Evolutionary conservation across 2,797 vertebrate genomes (phyloP), one percentile per base, ranked within the genome.

Genomic region (Gallinago nigripennis): DNA sequence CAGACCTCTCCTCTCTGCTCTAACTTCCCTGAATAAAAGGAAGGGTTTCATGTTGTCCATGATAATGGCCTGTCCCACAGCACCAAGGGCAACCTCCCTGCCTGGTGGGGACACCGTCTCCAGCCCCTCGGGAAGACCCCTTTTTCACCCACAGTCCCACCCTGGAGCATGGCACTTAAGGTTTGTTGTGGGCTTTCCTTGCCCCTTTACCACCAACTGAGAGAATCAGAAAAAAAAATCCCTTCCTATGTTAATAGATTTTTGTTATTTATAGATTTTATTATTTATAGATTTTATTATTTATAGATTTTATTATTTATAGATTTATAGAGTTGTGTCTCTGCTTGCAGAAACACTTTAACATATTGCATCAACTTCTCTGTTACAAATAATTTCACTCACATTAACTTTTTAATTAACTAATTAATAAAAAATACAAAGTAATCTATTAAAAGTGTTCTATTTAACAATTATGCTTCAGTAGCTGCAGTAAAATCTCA

Each of bases 1-100:
- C n/a, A 33, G 45, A 21, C 24, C 19, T 69, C 31, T 43, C 16
- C 61, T 63, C 28, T 58, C 3, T 30, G 21, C 57, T 43, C 12
- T 43, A 64, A 17, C 16, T 70, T 35, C 33, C 14, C 46, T 23
- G n/a, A 17, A 16, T 39, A 30, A 46, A 33, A 51, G 16, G n/a
- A 58, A 24, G 7, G 57, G n/a, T 51, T 57, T 77, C 16, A 7
- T 2, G 4, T 17, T 14, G 35, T 10, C 50, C n/a, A 11, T 20
- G 7, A 7, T 6, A 31, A 78, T 2, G 0, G 2, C 3, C 35
- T 15, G 16, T 27, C 37, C 37, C 57, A 25, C 27, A 0, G 11
- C 13, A 13, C n/a, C 43, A 35, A 20, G 64, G n/a, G 14, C 43
- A 58, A 9, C 12, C 43, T 27, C 35, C 33, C 54, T 41, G 41